These are phyloP conservation scores for Catocala fraxini DNA, from an alignment of 2,888 invertebrate genomes.

Conservation along the genomic window DNA sequence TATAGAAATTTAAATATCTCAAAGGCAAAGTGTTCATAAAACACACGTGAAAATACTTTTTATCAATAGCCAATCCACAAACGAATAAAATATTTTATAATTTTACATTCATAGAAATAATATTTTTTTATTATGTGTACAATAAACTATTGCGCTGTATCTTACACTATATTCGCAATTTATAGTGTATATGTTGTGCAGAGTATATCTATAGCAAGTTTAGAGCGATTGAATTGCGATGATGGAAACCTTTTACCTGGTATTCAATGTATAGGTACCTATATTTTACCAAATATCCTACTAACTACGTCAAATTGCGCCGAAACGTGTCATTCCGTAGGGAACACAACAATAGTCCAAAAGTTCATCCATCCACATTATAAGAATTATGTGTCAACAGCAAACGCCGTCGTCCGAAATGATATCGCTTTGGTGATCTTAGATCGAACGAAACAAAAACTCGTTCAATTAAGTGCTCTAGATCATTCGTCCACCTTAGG, in stretches of 20 bases:
- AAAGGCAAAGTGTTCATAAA: no score
- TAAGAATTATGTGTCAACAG: constrained; percentile 33
- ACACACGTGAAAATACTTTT: neutral
- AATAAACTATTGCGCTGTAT: constrained; percentile 11
- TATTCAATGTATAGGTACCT: constrained; percentile 61
- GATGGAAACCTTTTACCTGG: constrained; percentile 32
- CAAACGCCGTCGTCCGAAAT: constrained; percentile 26
- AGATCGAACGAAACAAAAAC: constrained; percentile 24
- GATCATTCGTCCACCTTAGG: constrained; percentile 54
- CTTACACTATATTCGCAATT: constrained; percentile 22
- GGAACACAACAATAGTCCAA: constrained; percentile 34
- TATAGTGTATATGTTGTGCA: constrained; percentile 19
- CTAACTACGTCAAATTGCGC: constrained; percentile 68
- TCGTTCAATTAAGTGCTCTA: constrained; percentile 54
- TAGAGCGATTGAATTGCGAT: constrained; percentile 59
- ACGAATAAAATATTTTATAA: no score
- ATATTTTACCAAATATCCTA: constrained; percentile 57
- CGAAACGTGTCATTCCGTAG: constrained; percentile 56
- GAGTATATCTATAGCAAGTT: constrained; percentile 48
- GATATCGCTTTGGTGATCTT: constrained; percentile 47
- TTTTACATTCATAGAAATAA: neutral
- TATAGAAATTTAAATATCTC: no score
- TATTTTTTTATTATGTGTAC: constrained; percentile 5
- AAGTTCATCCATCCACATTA: constrained; percentile 42
- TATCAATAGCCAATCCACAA: neutral